Percentiles rank a stretch among this genome's conserved stretches.
Conservation (phyloP, 30 jellyfish, hydroid and myxozoan genomes). For the Hydra vulgaris region DNA sequence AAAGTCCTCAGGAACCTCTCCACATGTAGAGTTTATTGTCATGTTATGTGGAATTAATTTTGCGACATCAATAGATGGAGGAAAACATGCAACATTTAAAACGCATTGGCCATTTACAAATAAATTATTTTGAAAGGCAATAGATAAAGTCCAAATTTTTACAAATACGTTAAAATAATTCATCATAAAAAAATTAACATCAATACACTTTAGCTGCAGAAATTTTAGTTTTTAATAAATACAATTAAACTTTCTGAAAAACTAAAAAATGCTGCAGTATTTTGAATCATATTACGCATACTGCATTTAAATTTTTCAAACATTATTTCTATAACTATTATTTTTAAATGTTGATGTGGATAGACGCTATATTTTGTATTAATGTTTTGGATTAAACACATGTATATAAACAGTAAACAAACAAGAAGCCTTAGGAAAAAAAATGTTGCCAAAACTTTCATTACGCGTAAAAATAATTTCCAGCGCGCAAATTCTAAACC, state of each 20-base stretch:
- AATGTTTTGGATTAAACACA: neutral
- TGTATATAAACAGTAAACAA: neutral
- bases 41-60: neutral
- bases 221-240: too few relatives aligned
- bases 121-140: neutral
- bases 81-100: constrained; percentile 39
- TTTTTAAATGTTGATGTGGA: neutral
- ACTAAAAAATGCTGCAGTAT: neutral
- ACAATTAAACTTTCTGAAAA: neutral
- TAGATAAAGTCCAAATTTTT: neutral
- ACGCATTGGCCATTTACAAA: constrained; percentile 36
- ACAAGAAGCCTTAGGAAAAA: neutral
- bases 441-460: too few relatives aligned
- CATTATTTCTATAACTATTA: neutral
- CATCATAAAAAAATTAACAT: neutral
- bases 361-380: neutral
- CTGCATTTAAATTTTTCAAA: too few relatives aligned
- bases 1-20: constrained; percentile 49
- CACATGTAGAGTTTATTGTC: constrained; percentile 74
- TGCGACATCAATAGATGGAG: constrained; percentile 53
- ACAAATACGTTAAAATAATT: neutral
- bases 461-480: too few relatives aligned
- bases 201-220: too few relatives aligned
- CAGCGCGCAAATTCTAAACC: too few relatives aligned
- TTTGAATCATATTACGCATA: too few relatives aligned